These are phyloP conservation scores for Castor canadensis DNA, from an alignment of 2,113 vertebrate species.

Conservation along the genomic window DNA sequence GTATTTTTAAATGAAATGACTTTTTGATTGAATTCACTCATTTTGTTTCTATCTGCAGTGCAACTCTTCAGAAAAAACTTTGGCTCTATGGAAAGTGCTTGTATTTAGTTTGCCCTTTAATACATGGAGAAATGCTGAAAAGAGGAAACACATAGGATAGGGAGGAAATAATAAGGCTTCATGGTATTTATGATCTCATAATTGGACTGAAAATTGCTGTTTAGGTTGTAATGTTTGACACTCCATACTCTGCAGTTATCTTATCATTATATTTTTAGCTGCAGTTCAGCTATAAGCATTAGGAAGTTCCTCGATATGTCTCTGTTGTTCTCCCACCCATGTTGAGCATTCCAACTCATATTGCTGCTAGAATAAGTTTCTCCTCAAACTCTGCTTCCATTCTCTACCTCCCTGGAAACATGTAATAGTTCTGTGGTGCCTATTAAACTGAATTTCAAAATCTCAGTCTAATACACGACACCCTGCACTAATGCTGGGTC, in stretches of 20 bases:
- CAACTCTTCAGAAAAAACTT: not conserved
- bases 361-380: not conserved
- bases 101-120: not conserved
- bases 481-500: not conserved
- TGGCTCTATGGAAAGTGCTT: not conserved
- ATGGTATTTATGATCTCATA: not conserved
- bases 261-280: not conserved
- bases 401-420: not conserved
- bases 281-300: not conserved
- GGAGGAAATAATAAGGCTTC: not conserved
- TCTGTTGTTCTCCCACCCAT: not conserved
- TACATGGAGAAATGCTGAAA: not conserved
- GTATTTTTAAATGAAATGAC: not conserved
- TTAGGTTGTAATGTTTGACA: not conserved
- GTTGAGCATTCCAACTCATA: not conserved
- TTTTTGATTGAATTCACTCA: not conserved
- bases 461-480: not conserved
- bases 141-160: not conserved
- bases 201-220: not conserved
- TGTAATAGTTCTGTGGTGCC: not conserved
- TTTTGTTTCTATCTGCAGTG: not conserved
- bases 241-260: not conserved
- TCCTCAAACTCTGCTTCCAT: not conserved
- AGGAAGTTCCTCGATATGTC: not conserved
- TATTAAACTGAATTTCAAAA: conserved; percentile 29